A percentile compares a stretch with the other conserved stretches of the same genome.
These are phyloP conservation scores for Eristalis arbustorum DNA, from an alignment of 2,888 invertebrate species.

Conservation along the genomic window DNA sequence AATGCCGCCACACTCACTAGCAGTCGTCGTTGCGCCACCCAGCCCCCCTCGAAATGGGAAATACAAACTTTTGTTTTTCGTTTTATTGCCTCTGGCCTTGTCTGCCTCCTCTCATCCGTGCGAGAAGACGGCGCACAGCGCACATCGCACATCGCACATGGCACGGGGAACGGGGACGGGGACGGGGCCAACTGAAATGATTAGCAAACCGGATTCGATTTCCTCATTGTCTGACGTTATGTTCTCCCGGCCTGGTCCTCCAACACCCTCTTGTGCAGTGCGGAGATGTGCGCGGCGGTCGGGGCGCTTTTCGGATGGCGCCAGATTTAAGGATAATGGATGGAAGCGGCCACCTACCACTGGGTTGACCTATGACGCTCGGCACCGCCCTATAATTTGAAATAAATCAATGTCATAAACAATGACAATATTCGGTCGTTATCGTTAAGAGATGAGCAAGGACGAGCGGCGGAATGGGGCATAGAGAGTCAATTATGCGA, in stretches of 20 bases:
- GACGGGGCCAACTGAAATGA: slow-evolving; percentile 30
- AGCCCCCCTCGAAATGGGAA: neutral
- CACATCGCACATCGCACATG: neutral
- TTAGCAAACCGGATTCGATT: slow-evolving; percentile 46
- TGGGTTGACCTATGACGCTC: slow-evolving; percentile 26
- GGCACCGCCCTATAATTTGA: slow-evolving; percentile 5
- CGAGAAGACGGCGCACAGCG: neutral
- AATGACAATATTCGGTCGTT: slow-evolving; percentile 41
- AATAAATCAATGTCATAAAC: slow-evolving; percentile 58
- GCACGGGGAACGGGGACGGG: slow-evolving; percentile 8
- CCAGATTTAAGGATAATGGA: slow-evolving; percentile 53
- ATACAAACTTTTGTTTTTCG: slow-evolving; percentile 9
- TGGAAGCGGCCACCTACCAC: slow-evolving; percentile 23
- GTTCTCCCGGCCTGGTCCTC: neutral
- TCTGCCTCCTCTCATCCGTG: neutral
- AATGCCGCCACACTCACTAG: neutral
- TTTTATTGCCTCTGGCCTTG: slow-evolving; percentile 22
- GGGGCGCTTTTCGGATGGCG: slow-evolving; percentile 41
- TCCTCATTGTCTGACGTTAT: slow-evolving; percentile 22
- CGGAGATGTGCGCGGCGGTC: neutral
- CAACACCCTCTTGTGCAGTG: neutral
- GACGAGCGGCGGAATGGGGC: neutral
- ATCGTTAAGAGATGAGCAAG: neutral
- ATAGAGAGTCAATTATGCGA: slow-evolving; percentile 19
- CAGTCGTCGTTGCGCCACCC: neutral